Evolutionary conservation across 1,140 invertebrate genomes (phyloP), one percentile per base, ranked within the genome.

Genomic region (Meteorus sp.): DNA sequence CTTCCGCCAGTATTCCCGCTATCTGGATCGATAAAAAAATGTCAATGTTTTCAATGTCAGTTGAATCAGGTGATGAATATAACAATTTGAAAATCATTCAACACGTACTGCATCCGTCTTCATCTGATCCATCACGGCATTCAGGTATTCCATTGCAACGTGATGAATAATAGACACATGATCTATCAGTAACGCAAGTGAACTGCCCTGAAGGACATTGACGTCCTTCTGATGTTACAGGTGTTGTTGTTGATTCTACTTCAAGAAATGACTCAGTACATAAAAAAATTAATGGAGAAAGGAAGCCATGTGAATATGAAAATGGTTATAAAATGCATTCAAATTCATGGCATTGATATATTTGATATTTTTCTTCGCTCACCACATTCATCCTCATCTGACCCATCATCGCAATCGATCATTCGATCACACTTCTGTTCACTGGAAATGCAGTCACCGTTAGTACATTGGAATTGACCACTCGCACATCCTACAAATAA

Each of bases 101-200:
- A n/a, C n/a, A 82, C 83, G 82, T 81, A 88, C 87, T 75, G 67
- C 88, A 90, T 66, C 82, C 78, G 15, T 76, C 73, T 80, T 94
- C 92, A 78, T 95, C 92, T n/a, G 86, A 87, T 48, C 82, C 77
- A 67, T 91, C 89, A n/a, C 67, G 66, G 72, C 91, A 93, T 66
- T 92, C 87, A 25, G 73, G 70, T 13, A 81, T 72, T 58, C 85
- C 83, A 72, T 92, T 83, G 73, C 90, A 92, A 17, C 83, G 65
- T 59, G 78, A 77, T 13, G 75, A 75, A 8, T 71, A 50, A 44
- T 70, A 76, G 3, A 86, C 79, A 45, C 85, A 87, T 13, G 72
- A 65, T 60, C 78, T 77, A 19, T 83, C 82, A 31, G 71, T 80
- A 13, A 67, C 63, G 57, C 85, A 86, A 41, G 74, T 78, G 69